A percentile compares a stretch with the other conserved stretches of the same genome.
phyloP scores from a whole-genome alignment of 2,113 vertebrate genomes.

The Seriola quinqueradiata region DNA sequence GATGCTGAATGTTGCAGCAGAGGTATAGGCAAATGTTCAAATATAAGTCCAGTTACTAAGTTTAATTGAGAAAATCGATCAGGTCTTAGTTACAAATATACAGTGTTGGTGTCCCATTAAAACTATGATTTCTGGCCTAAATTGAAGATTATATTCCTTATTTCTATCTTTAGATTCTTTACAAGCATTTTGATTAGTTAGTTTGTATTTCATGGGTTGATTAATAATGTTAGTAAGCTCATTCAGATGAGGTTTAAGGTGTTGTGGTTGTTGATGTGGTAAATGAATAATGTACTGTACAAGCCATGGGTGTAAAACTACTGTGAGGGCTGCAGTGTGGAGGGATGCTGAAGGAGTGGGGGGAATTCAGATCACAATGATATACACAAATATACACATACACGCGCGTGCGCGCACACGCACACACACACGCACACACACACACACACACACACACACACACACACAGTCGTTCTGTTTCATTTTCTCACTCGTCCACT shows the following conservation, averaged over 20 bases:
- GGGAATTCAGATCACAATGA: slow-evolving; percentile 55
- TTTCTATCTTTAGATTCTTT: not conserved
- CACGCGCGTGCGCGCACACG: no score
- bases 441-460: slow-evolving; percentile 23
- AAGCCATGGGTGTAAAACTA: slow-evolving; percentile 59
- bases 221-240: slow-evolving; percentile 35
- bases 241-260: slow-evolving; percentile 42
- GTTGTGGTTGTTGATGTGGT: slow-evolving; percentile 49
- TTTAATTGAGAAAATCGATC: not conserved
- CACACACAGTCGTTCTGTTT: slow-evolving; percentile 41
- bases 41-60: not conserved
- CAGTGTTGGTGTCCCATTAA: not conserved
- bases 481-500: slow-evolving; percentile 18
- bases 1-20: no score
- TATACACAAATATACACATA: not conserved
- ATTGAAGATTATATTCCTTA: not conserved
- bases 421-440: not conserved
- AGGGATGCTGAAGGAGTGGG: slow-evolving; percentile 40
- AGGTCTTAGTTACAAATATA: not conserved
- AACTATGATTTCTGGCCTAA: slow-evolving; percentile 2
- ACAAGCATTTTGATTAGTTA: not conserved
- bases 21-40: not conserved
- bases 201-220: slow-evolving; percentile 39
- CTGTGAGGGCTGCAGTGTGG: slow-evolving; percentile 44
- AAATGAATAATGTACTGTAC: slow-evolving; percentile 53